Base-by-base conservation (phyloP, 2,113 vertebrate species). In the Antennarius striatus region DNA sequence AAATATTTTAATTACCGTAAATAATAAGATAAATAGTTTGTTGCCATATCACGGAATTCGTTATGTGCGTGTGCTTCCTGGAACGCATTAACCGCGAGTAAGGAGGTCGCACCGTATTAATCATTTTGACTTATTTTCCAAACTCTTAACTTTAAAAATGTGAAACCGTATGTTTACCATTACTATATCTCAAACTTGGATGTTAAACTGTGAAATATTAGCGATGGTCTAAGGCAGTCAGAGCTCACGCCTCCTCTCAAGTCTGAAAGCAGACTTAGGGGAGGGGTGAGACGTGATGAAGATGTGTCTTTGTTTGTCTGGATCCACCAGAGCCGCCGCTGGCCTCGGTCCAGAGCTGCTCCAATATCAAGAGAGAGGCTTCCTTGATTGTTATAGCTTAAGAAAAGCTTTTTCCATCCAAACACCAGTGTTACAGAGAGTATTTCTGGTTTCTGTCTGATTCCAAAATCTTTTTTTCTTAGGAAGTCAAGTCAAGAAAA, bases 251-350 rank as follows among this genome's bases (percentile, higher is more conserved):
- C 22, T 22, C 22, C 22, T 22, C 22, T 22, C 22, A 22, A 22
- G 36, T 61, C 64, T 64, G 12, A 11, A 12, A 56, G 42, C 36
- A 56, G 49, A 52, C 14, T 8, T 0, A 43, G 4, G 40, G 22
- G 15, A 12, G 39, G 53, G 57, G 53, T 40, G 47, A 52, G 39
- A 5, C 72, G 51, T 54, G 54, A 67, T 52, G 22, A 14, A 46
- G 49, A 62, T 62, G 65, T 8, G 5, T 67, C 1, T 75, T 83
- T 71, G 67, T 81, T 59, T 64, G 65, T 86, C 73, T 78, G 68
- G 47, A 43, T 29, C 42, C 16, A 60, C 64, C 51, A 51, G 57
- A 81, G 67, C 17, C 47, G 64, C 22, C 4, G 1, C 69, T 79
- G 77, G 77, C 72, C 13, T 2, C 3, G 4, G 30, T 58, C 52